Evolutionary conservation across 2,888 invertebrate species (phyloP).

Genomic region (Ashinkailepas kermadecensis): DNA sequence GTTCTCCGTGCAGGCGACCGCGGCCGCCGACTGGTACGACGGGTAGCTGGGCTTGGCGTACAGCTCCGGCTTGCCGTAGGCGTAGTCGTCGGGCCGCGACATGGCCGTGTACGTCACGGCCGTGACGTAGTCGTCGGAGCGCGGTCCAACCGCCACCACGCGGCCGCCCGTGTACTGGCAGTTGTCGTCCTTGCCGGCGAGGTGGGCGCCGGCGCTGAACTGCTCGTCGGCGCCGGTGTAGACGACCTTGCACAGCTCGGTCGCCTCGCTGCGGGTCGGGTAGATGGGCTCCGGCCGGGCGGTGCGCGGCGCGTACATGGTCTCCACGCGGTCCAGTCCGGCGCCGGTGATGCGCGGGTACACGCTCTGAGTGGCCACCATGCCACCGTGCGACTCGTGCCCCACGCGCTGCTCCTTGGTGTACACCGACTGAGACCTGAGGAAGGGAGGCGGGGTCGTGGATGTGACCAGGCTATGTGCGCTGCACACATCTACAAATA

Average conservation of each 20-base stretch:
- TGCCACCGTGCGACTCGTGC: background rate
- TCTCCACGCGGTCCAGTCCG: background rate
- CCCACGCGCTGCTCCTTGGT: conserved; percentile 29
- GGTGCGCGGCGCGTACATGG: background rate
- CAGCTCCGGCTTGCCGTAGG: background rate
- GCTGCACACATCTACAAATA: too few relatives aligned
- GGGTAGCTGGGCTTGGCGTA: conserved; percentile 4
- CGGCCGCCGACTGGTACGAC: background rate
- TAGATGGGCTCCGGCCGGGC: background rate
- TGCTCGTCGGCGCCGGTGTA: background rate
- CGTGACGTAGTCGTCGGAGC: background rate
- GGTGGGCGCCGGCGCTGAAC: too few relatives aligned
- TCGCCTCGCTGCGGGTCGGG: background rate
- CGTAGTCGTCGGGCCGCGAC: conserved; percentile 8
- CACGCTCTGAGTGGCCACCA: background rate
- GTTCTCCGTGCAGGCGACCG: background rate
- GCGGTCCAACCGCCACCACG: background rate
- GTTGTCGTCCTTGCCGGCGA: background rate
- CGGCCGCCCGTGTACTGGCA: background rate
- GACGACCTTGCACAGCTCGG: background rate
- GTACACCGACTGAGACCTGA: conserved; percentile 34
- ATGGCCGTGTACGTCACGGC: conserved; percentile 4
- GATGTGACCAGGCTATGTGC: too few relatives aligned
- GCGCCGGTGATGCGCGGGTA: conserved; percentile 12
- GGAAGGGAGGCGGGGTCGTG: background rate